A percentile compares a stretch with the other conserved stretches of the same genome.
These are phyloP conservation scores for Oenanthe melanoleuca DNA, from an alignment of 2,113 vertebrate species.

Conservation along the genomic window DNA sequence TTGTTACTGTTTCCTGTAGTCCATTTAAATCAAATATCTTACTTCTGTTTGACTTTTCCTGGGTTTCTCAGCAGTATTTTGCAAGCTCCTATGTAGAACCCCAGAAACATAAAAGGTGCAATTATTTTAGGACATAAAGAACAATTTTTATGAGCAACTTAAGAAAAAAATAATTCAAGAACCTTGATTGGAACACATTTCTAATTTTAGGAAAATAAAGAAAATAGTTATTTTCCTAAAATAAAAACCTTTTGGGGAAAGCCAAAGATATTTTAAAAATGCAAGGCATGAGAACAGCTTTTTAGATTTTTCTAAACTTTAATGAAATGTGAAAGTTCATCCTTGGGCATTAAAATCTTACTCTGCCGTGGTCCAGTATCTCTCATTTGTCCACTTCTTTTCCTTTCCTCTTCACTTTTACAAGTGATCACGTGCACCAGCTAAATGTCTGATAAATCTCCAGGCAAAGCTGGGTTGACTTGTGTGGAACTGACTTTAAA, in stretches of 20 bases:
- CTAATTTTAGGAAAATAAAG: not conserved
- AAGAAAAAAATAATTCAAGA: not conserved
- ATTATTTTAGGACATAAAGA: not conserved
- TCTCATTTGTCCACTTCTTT: conserved; percentile 26
- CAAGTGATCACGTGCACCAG: conserved; percentile 73
- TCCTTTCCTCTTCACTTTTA: conserved; percentile 48
- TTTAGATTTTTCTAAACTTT: not conserved
- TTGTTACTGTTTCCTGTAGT: not conserved
- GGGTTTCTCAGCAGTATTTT: not conserved
- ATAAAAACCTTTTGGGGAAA: not conserved
- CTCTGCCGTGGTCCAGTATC: not conserved
- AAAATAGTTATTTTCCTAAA: not conserved
- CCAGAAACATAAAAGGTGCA: not conserved
- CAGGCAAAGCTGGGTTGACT: conserved; percentile 70
- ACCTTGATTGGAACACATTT: not conserved
- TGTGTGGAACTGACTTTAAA: conserved; percentile 84
- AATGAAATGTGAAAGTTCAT: conserved; percentile 38
- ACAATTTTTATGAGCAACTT: not conserved
- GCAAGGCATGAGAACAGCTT: not conserved
- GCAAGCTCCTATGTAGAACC: not conserved
- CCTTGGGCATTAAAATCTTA: conserved; percentile 29
- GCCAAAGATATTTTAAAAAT: not conserved
- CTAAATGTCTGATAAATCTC: conserved; percentile 84
- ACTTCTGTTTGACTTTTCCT: not conserved
- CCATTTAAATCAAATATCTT: not conserved